Conservation (phyloP, 2,113 vertebrate genomes). For the Zingel zingel region DNA sequence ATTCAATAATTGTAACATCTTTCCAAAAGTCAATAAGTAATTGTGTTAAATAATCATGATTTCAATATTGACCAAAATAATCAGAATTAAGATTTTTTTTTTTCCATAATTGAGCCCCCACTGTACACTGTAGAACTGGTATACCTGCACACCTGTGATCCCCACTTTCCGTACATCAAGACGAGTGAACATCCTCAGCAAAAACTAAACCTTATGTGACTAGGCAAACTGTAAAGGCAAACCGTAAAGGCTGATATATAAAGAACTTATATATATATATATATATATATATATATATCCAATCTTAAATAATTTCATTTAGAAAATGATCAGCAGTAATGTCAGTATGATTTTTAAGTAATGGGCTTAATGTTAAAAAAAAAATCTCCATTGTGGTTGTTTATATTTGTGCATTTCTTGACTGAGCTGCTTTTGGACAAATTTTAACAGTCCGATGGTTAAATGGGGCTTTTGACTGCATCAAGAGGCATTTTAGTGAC, state of each 20-base stretch:
- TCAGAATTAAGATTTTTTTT: too few species aligned
- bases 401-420: not conserved
- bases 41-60: too few species aligned
- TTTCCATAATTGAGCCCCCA: too few species aligned
- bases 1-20: too few species aligned
- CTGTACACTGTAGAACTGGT: not conserved
- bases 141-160: not conserved
- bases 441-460: not conserved
- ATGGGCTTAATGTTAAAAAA: too few species aligned
- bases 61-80: too few species aligned
- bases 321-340: too few species aligned
- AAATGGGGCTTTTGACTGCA: not conserved
- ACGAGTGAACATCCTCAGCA: not conserved
- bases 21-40: too few species aligned
- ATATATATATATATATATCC: too few species aligned
- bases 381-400: not conserved
- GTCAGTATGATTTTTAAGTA: too few species aligned
- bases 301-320: too few species aligned
- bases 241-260: not conserved
- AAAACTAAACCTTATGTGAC: not conserved
- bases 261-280: too few species aligned
- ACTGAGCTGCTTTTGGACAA: not conserved
- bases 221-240: not conserved
- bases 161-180: not conserved
- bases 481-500: slow-evolving; percentile 11